Evolutionary conservation across 2,113 vertebrate species (phyloP), one percentile per base, ranked within the genome.

Genomic region (Carlito syrichta): DNA sequence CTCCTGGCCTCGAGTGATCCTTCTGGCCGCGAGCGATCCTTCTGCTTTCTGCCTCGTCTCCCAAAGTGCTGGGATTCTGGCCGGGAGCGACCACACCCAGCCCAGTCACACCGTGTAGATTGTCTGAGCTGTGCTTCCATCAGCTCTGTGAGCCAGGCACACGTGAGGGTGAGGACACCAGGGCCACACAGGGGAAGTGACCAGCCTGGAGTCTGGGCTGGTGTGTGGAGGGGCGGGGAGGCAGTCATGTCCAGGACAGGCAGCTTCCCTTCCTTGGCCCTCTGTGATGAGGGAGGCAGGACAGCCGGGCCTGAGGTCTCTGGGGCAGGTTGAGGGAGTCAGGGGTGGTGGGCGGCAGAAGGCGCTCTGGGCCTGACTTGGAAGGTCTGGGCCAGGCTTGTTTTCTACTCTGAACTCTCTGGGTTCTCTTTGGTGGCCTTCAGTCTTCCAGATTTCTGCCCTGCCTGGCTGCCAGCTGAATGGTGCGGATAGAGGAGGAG

Each of bases 131-230:
- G 52, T 48, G 45, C 8, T 79, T 32, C 85, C 38, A 23, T 16
- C 77, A 50, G 38, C 63, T 50, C 71, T 91, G 8, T 78, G 91
- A 90, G 82, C 71, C 11, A 16, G 52, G 23, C 71, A 30, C 43
- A 56, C 35, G 6, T 19, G 60, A 91, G 68, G 48, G 35, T 50
- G 63, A 97, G 84, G 86, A 91, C 56, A n/a, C 35, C 14, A 30
- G 48, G 69, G 40, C 45, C 54, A 52, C 52, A 63, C 79, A 58
- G 50, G 71, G 68, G 73, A 90, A 62, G 92, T 74, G 20, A 50
- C 32, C 56, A 66, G 89, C 52, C 43, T 3, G 23, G n/a, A 58
- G 32, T 50, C 32, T 78, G 5, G 2, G 25, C 32, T 87, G 68
- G 63, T 43, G 66, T 12, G 0, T 17, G 27, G 8, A 2, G 12